Base-by-base conservation (phyloP, 2,113 vertebrate genomes). In the Dolichotis patagonum region DNA sequence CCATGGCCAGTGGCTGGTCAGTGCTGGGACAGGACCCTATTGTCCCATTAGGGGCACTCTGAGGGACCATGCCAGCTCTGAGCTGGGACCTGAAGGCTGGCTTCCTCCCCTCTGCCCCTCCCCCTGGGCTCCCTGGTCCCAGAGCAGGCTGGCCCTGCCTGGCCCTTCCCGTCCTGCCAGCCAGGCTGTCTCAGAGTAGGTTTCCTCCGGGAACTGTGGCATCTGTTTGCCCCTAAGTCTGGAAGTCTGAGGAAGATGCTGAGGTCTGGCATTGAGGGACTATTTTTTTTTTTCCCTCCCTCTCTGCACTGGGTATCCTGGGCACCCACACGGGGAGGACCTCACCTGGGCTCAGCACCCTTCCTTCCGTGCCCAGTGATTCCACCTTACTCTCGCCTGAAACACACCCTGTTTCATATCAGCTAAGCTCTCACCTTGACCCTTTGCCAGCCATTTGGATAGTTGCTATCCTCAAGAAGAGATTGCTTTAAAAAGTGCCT, bases 341-440 rank as follows among this genome's bases (percentile, higher is more conserved):
- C 19, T 26, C 16, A 16, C 20, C 0, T 63, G 10, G 30, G 28
- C 46, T 58, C 30, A 52, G 24, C 0, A 1, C 46, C 2, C 30
- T 90, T 71, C 82, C 41, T 35, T 38, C 38, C 30, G 73, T 24
- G 12, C 14, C 30, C 22, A 30, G 43, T 19, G 12, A 9, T 35
- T 14, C 78, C 26, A 63, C 43, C 4, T 11, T 38, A 54, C 43
- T 85, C 63, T 17, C 12, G 35, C 35, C 63, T 17, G 10, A 62
- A 20, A 56, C 30, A 30, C 26, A 62, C 12, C 58, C 38, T 84
- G 54, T 62, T 26, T 49, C 67, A 2, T 1, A 7, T 54, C 43
- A 49, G n/a, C 38, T 78, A 24, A 75, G 8, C 52, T 84, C 92
- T 83, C 52, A 43, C 46, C 1, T 0, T 11, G 46, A 69, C 81